A percentile compares a stretch with the other conserved stretches of the same genome.
phyloP scores from a whole-genome alignment of 2,113 vertebrate genomes.

The Reinhardtius hippoglossoides region DNA sequence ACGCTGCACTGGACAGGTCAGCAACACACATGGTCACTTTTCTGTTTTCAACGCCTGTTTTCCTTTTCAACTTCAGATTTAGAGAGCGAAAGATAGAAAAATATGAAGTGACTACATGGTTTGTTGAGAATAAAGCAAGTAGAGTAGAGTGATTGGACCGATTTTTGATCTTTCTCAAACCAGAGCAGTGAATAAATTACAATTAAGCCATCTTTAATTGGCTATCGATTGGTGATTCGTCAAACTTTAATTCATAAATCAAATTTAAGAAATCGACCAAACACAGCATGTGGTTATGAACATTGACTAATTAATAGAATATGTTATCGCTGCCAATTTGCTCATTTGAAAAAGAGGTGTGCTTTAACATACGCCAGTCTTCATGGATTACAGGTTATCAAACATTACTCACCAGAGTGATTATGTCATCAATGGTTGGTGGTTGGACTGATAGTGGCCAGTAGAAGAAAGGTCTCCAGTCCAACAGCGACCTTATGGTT shows the following conservation, averaged over 20 bases:
- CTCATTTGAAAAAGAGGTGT: no score
- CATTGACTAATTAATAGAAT: no score
- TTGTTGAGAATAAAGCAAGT: no score
- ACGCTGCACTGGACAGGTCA: slow-evolving; percentile 80
- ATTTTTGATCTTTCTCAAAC: background rate
- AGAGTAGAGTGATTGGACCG: background rate
- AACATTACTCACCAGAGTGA: no score
- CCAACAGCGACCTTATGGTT: slow-evolving; percentile 4
- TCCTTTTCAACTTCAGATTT: background rate
- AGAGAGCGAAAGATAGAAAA: background rate
- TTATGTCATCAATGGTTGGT: background rate
- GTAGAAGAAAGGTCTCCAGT: slow-evolving; percentile 4
- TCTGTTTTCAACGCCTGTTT: background rate
- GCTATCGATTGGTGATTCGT: no score
- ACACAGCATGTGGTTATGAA: no score
- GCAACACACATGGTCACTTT: background rate
- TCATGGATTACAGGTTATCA: no score
- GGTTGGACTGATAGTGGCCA: background rate
- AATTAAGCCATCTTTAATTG: background rate
- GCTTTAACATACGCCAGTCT: no score
- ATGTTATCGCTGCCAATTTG: no score
- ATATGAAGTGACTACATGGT: no score
- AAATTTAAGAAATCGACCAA: no score
- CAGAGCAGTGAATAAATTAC: background rate
- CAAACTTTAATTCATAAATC: no score